Conservation (phyloP, 2,113 vertebrate species). For the Anarhynchus alexandrinus region DNA sequence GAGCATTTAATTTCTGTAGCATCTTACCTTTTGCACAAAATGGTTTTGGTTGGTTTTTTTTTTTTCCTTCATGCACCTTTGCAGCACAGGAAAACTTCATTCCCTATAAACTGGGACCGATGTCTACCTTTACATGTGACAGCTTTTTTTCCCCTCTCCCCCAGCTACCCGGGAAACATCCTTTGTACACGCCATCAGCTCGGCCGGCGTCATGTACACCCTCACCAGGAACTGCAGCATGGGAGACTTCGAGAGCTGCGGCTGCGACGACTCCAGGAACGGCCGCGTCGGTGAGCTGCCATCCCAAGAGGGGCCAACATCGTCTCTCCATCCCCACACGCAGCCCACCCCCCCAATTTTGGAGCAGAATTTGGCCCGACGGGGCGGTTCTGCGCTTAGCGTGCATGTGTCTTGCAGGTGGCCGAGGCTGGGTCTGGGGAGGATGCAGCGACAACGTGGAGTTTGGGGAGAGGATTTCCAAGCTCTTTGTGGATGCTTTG, state of each 20-base stretch:
- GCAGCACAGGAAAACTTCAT: background rate
- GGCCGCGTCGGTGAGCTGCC: slow-evolving; percentile 81
- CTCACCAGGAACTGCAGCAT: slow-evolving; percentile 96
- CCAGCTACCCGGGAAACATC: slow-evolving; percentile 92
- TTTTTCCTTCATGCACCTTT: background rate
- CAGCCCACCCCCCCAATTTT: fast-evolving
- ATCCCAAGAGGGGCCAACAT: fast-evolving
- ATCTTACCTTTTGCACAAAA: background rate
- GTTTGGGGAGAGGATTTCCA: slow-evolving; percentile 93
- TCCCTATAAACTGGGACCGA: fast-evolving
- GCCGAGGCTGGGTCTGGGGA: slow-evolving; percentile 96
- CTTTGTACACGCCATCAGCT: slow-evolving; percentile 94
- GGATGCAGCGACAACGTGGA: slow-evolving; percentile 95
- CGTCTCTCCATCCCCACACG: fast-evolving
- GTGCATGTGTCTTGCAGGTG: slow-evolving; percentile 72
- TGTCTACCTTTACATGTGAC: background rate
- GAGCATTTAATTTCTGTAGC: background rate
- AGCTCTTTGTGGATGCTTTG: slow-evolving; percentile 91
- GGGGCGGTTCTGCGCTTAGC: background rate
- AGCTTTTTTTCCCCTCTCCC: background rate
- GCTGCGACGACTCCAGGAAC: slow-evolving; percentile 91
- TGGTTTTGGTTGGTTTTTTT: background rate
- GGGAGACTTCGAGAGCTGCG: slow-evolving; percentile 94
- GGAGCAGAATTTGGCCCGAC: background rate
- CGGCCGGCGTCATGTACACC: slow-evolving; percentile 92